Conservation (phyloP, 2,888 invertebrate species). For the Argyra leucocephala region DNA sequence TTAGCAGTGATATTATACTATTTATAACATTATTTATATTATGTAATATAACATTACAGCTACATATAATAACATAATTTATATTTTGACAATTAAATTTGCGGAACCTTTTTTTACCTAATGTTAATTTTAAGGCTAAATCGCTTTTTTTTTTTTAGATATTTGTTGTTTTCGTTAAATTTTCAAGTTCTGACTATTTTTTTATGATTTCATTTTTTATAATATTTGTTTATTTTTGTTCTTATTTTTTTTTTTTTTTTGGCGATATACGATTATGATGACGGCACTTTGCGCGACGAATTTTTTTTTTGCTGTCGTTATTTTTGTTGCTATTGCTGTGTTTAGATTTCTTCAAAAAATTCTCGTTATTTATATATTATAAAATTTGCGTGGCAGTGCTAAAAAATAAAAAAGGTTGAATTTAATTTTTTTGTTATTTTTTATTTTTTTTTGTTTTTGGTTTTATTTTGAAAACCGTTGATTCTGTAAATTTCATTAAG, state of each 20-base stretch:
- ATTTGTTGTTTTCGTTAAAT: neutral
- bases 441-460: too few relatives aligned
- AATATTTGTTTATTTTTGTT: neutral
- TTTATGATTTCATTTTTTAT: neutral
- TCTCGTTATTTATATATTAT: neutral
- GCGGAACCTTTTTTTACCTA: too few relatives aligned
- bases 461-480: neutral
- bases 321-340: too few relatives aligned
- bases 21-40: too few relatives aligned
- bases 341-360: neutral
- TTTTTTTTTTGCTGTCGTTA: too few relatives aligned
- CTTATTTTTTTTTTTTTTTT: neutral
- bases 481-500: neutral
- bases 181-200: neutral
- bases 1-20: too few relatives aligned
- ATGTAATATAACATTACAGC: too few relatives aligned
- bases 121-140: too few relatives aligned
- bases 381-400: neutral
- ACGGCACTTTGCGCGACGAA: constrained; percentile 9
- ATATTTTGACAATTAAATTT: too few relatives aligned
- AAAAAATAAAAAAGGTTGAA: constrained; percentile 8
- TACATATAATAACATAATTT: too few relatives aligned
- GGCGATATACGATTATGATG: neutral
- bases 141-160: too few relatives aligned
- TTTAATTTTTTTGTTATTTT: neutral